These are phyloP conservation scores for Orchestes rusci DNA, from an alignment of 2,888 invertebrate species.

Conservation along the genomic window DNA sequence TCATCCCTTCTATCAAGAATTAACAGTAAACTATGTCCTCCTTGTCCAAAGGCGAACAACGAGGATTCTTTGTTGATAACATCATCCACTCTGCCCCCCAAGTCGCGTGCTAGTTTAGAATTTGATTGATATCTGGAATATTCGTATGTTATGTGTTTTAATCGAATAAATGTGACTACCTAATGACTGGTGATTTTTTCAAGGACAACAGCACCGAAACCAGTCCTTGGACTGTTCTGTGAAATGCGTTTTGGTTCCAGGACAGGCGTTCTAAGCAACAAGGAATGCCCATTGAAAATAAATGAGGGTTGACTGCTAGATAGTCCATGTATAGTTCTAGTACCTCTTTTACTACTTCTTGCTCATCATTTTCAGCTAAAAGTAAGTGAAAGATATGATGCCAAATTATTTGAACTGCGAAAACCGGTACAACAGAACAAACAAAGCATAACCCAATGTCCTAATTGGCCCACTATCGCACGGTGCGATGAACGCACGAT, in stretches of 20 bases:
- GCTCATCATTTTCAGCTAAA: slow-evolving; percentile 91
- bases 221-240: slow-evolving; percentile 78
- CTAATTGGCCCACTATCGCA: too few relatives aligned
- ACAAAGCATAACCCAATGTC: too few relatives aligned
- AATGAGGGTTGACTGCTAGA: slow-evolving; percentile 84
- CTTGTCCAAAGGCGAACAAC: slow-evolving; percentile 77
- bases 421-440: too few relatives aligned
- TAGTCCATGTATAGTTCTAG: slow-evolving; percentile 97
- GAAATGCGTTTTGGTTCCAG: slow-evolving; percentile 74
- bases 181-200: slow-evolving; percentile 82
- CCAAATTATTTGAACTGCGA: too few relatives aligned
- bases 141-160: neutral
- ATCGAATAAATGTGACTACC: slow-evolving; percentile 37
- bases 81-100: slow-evolving; percentile 82
- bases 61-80: slow-evolving; percentile 80
- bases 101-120: slow-evolving; percentile 74
- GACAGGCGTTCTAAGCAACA: slow-evolving; percentile 54
- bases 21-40: slow-evolving; percentile 62
- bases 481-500: too few relatives aligned
- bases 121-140: slow-evolving; percentile 61
- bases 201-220: slow-evolving; percentile 79
- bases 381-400: too few relatives aligned
- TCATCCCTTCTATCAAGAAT: slow-evolving; percentile 92
- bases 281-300: slow-evolving; percentile 76
- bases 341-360: slow-evolving; percentile 93